Base-by-base conservation (phyloP, 2,113 vertebrate genomes). In the Mellivora capensis region DNA sequence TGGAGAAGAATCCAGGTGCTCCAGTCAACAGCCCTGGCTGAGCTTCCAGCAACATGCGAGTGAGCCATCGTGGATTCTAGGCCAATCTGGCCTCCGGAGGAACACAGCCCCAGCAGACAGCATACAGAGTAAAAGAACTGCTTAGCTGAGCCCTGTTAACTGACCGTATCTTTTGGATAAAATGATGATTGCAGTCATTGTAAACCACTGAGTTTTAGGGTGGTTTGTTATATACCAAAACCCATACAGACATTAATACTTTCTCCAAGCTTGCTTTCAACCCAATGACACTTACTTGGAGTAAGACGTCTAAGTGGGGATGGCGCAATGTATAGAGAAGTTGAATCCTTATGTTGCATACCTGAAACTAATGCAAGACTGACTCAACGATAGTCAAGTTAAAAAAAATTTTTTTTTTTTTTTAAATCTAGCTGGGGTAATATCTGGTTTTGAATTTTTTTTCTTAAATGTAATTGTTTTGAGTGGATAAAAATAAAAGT, bases 381-480 rank as follows among this genome's bases (percentile, higher is more conserved):
- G 15, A 77, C 14, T 29, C 74, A 77, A 77, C 42, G 31, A 47
- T 47, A 18, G 7, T 77, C 14, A 76, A 29, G 14, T 44, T 47
- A 29, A 77, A 47, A 44, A 44, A 76, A 8, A 4, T 0, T 59
- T 23, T 59, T 10, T 25, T 59, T 61, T 3, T 9, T 69, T 67
- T 67, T 67, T 47, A 29, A 77, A 77, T 44, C 7, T 47, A 77
- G 42, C 74, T 31, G 42, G 42, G 42, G 12, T 18, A 14, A 54
- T 94, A 86, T 29, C 31, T 76, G 4, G 39, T 96, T 96, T 87
- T 77, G 3, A 87, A 54, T 61, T 12, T 27, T 74, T 74, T 79
- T 96, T 87, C 23, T 84, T 72, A 62, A 89, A 54, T 84, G 12
- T 87, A 94, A 76, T 59, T 84, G 29, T 77, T 92, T 90, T 84